A percentile compares a stretch with the other conserved stretches of the same genome.
Evolutionary conservation across 2,113 vertebrate genomes (phyloP).

Genomic region (Gobio gobio): DNA sequence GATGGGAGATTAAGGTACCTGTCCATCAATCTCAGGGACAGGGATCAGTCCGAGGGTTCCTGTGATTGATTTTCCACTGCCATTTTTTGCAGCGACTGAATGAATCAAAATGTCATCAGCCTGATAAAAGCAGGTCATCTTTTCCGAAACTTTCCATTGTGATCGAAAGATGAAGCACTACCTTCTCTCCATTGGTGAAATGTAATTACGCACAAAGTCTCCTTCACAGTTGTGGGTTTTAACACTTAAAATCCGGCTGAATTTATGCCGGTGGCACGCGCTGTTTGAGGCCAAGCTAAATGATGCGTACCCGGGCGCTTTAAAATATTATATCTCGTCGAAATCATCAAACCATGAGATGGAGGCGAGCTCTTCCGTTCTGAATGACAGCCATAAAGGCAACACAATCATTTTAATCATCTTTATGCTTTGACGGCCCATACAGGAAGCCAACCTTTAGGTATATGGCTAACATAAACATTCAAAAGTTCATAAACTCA

Average conservation of each 20-base stretch:
- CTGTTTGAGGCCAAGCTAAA: slow-evolving; percentile 32
- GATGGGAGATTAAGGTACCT: slow-evolving; percentile 85
- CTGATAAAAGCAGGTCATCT: slow-evolving; percentile 1
- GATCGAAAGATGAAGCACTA: slow-evolving; percentile 10
- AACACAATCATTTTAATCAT: slow-evolving; percentile 26
- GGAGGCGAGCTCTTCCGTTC: slow-evolving; percentile 15
- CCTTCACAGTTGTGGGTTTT: slow-evolving; percentile 45
- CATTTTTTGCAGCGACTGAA: not conserved
- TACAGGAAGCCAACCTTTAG: not conserved
- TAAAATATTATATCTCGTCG: slow-evolving; percentile 38
- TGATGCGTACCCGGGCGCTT: not conserved
- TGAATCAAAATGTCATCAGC: slow-evolving; percentile 18
- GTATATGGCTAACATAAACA: slow-evolving; percentile 18
- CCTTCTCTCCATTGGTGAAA: not conserved
- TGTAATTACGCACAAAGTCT: slow-evolving; percentile 27
- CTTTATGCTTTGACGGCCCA: slow-evolving; percentile 10
- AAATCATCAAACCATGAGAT: slow-evolving; percentile 26
- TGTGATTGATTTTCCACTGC: slow-evolving; percentile 6
- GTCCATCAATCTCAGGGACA: not conserved
- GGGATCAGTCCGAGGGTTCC: not conserved
- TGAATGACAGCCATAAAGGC: slow-evolving; percentile 31
- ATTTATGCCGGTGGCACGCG: slow-evolving; percentile 5
- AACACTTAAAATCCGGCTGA: not conserved
- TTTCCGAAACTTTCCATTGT: slow-evolving; percentile 1
- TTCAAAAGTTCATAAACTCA: not conserved